These are phyloP conservation scores for Odontomachus brunneus DNA, from an alignment of 1,140 invertebrate genomes.

Conservation along the genomic window DNA sequence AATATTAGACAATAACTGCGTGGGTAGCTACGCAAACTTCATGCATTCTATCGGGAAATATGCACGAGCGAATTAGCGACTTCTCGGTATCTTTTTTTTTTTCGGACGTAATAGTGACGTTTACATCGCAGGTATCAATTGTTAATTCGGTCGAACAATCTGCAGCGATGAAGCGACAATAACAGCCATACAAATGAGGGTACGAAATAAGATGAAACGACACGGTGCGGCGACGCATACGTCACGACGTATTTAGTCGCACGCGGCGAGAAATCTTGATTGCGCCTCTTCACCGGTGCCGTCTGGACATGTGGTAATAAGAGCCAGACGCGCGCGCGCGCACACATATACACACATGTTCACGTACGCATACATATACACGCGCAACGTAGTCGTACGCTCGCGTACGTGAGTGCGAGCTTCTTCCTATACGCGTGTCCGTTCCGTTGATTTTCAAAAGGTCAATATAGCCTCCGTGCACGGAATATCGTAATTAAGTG, in stretches of 20 bases:
- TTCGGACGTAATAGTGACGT: background rate
- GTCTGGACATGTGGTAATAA: conserved; percentile 58
- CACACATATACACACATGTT: background rate
- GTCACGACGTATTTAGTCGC: conserved; percentile 33
- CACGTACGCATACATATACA: no score
- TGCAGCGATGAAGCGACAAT: conserved; percentile 4
- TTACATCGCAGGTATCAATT: background rate
- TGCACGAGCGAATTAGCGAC: no score
- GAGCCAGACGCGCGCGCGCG: conserved; percentile 36
- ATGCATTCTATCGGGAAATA: no score
- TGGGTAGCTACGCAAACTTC: no score
- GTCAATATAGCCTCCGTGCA: conserved; percentile 61
- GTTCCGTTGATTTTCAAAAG: conserved; percentile 69
- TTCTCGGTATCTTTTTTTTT: no score
- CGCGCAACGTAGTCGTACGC: conserved; percentile 27
- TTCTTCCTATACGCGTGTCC: conserved; percentile 30
- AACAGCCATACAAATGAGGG: conserved; percentile 18
- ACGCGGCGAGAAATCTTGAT: conserved; percentile 69
- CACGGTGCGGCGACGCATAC: conserved; percentile 32
- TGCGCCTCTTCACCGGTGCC: conserved; percentile 69
- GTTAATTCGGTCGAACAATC: conserved; percentile 24
- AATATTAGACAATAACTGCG: no score
- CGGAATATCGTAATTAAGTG: conserved; percentile 48
- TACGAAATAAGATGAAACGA: conserved; percentile 51
- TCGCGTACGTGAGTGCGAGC: background rate